These are phyloP conservation scores for Herminia tarsipennalis DNA, from an alignment of 2,888 invertebrate species.

Conservation along the genomic window DNA sequence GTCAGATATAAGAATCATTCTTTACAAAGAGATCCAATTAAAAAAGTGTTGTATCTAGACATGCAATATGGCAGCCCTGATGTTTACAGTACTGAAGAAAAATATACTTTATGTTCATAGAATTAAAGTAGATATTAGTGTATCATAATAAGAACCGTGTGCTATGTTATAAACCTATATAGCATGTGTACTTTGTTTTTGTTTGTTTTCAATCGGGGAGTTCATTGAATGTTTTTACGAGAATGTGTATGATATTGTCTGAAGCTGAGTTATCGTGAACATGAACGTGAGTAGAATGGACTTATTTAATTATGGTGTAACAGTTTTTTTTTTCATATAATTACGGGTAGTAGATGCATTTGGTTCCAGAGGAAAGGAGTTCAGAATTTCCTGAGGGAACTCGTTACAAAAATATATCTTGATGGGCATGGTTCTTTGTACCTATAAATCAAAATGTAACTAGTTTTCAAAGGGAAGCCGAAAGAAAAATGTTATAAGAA, in stretches of 20 bases:
- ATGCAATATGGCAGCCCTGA: no score
- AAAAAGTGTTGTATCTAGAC: no score
- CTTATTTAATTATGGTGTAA: not conserved
- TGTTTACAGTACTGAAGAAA: not conserved
- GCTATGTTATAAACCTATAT: conserved; percentile 31
- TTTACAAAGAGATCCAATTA: no score
- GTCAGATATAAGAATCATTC: no score
- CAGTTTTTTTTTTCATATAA: not conserved
- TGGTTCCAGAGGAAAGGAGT: no score
- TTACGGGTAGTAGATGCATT: no score
- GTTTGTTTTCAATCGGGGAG: conserved; percentile 35
- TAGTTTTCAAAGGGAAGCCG: no score
- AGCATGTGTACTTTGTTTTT: conserved; percentile 41
- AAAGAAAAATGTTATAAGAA: no score
- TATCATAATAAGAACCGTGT: not conserved
- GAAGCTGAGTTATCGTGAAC: conserved; percentile 21
- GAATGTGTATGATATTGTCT: conserved; percentile 30
- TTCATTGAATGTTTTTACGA: conserved; percentile 41
- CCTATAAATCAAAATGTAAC: no score
- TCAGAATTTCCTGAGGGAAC: no score
- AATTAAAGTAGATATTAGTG: not conserved
- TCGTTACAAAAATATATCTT: no score
- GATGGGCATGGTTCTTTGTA: no score
- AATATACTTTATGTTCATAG: not conserved
- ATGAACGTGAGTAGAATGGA: conserved; percentile 5